A percentile compares a stretch with the other conserved stretches of the same genome.
phyloP scores from a whole-genome alignment of 1,140 invertebrate species.

The Pogonomyrmex californicus region DNA sequence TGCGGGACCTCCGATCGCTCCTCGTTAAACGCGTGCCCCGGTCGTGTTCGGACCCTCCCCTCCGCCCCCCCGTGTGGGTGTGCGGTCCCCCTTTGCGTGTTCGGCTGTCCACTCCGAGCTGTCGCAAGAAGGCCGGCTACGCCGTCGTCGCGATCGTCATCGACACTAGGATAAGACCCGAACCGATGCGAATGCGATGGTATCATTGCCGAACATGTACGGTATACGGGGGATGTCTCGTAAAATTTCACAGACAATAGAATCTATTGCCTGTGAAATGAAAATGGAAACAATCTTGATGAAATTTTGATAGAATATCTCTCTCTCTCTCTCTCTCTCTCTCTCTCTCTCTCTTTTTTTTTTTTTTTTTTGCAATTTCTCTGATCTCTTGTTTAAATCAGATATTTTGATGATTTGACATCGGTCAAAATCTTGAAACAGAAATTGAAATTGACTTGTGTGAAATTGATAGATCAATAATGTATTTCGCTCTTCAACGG shows the following conservation, averaged over 20 bases:
- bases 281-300: background rate
- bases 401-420: background rate
- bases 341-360: background rate
- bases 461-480: background rate
- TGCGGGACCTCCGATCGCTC: slow-evolving; percentile 31
- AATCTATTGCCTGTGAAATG: background rate
- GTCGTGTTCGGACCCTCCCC: slow-evolving; percentile 35
- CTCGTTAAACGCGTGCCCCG: slow-evolving; percentile 53
- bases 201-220: background rate
- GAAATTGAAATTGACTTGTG: background rate
- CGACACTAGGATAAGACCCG: slow-evolving; percentile 25
- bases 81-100: background rate
- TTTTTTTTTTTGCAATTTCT: background rate
- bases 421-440: background rate
- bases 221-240: background rate
- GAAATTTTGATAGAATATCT: background rate
- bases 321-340: background rate
- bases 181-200: background rate
- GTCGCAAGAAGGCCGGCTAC: slow-evolving; percentile 22
- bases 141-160: slow-evolving; percentile 13
- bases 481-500: background rate
- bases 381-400: background rate
- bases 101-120: background rate
- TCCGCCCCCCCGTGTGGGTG: slow-evolving; percentile 18
- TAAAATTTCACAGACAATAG: background rate